Conservation (phyloP, 2,888 invertebrate genomes). For the Auanema freiburgensis region DNA sequence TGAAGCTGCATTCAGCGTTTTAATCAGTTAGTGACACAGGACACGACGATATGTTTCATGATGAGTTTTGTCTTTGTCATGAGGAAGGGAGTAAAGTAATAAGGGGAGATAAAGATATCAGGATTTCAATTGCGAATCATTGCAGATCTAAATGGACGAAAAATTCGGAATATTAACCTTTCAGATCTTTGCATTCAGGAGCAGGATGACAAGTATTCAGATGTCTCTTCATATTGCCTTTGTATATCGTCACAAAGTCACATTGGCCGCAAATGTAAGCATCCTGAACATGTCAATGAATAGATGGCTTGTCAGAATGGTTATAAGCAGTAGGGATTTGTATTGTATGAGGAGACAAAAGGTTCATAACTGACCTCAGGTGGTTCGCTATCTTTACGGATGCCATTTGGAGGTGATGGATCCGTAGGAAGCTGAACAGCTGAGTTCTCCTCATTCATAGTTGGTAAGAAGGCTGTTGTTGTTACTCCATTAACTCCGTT, state of each 20-base stretch:
- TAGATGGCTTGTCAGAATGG: conserved; percentile 2
- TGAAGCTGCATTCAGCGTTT: too few species aligned
- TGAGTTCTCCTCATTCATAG: neutral
- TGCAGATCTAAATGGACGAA: too few species aligned
- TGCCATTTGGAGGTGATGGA: conserved; percentile 14
- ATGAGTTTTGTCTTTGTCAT: too few species aligned
- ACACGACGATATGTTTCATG: too few species aligned
- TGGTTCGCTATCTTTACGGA: conserved; percentile 13
- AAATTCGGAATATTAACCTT: conserved; percentile 15
- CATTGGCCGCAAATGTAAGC: conserved; percentile 60
- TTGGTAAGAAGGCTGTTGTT: too few species aligned
- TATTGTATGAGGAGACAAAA: neutral
- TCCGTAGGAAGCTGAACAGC: conserved; percentile 10
- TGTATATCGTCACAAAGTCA: conserved; percentile 59
- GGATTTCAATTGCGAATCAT: too few species aligned
- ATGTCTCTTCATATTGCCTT: conserved; percentile 63
- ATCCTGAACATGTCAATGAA: conserved; percentile 29
- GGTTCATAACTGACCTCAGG: conserved; percentile 17
- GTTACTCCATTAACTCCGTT: too few species aligned
- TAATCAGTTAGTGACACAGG: too few species aligned
- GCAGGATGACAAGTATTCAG: conserved; percentile 49
- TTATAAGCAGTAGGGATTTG: neutral
- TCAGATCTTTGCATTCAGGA: conserved; percentile 40
- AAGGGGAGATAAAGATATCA: too few species aligned
- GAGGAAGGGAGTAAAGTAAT: too few species aligned